Evolutionary conservation across 2,797 vertebrate species (phyloP), one percentile per base, ranked within the genome.

Genomic region (Neoniphon sammara): DNA sequence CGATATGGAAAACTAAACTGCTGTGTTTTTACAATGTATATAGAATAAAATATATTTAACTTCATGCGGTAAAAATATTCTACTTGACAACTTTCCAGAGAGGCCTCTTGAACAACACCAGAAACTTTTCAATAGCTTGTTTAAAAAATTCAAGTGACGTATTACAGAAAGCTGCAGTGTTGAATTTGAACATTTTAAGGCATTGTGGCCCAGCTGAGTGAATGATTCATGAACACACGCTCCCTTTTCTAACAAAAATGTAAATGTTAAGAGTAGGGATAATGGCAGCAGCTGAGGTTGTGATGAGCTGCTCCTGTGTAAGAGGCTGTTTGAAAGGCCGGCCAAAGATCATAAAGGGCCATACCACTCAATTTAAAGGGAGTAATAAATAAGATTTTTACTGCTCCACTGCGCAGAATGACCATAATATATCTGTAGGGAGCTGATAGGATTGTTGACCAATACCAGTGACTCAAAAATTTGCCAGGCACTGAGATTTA

Each of bases 71-170:
- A 66, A 64, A 81, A 71, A 53, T 21, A 3, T 36, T 56, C 44
- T 0, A 3, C 18, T 75, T 34, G 30, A 54, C 4, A 61, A 55
- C 60, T 42, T 17, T 66, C 20, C 20, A 55, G 34, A 53, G 50
- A 55, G 47, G 39, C 34, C 62, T 74, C 64, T 60, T 77, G 72
- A 87, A 15, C 54, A 62, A 80, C 52, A 66, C 73, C 61, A 82
- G 69, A 77, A 73, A 78, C 25, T 23, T 57, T 63, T 82, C 53
- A 76, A 81, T 74, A 72, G 56, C 10, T 36, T 77, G 76, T 87
- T 77, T 57, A 82, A 84, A n/a, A 70, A 77, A 76, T 54, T 47
- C 20, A 63, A 66, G 56, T 69, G 79, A 82, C 74, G 77, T 58
- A 67, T 54, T 21, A 54, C 49, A 70, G 78, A 84, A 69, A 63